phyloP scores from a whole-genome alignment of 2,888 invertebrate species.

The Microctonus brassicae region DNA sequence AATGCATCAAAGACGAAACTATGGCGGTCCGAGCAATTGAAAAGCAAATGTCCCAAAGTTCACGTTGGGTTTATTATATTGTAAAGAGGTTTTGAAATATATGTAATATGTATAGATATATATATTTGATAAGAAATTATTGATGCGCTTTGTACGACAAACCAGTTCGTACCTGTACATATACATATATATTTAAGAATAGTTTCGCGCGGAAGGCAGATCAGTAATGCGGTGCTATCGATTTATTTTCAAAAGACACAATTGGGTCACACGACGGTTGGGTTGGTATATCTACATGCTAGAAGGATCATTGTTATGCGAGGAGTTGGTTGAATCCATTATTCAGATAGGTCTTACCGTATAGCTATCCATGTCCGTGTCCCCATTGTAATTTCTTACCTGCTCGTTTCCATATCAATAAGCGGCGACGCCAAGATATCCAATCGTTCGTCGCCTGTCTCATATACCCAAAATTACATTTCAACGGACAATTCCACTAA shows the following conservation, averaged over 20 bases:
- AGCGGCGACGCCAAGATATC: conserved; percentile 39
- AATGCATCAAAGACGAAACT: neutral
- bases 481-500: conserved; percentile 49
- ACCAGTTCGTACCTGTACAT: too few relatives aligned
- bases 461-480: conserved; percentile 55
- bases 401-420: conserved; percentile 68
- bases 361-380: conserved; percentile 59
- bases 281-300: conserved; percentile 59
- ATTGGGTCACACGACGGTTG: conserved; percentile 53
- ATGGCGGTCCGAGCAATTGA: neutral
- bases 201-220: conserved; percentile 19
- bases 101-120: neutral
- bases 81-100: neutral
- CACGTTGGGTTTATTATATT: neutral
- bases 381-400: conserved; percentile 66
- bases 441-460: conserved; percentile 17
- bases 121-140: neutral
- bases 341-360: conserved; percentile 59
- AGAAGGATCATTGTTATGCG: conserved; percentile 62
- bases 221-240: conserved; percentile 52
- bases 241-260: conserved; percentile 57
- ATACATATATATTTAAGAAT: neutral
- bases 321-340: conserved; percentile 63
- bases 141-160: neutral
- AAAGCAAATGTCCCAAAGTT: neutral